Percentiles rank a stretch among this genome's conserved stretches.
phyloP scores from a whole-genome alignment of 2,797 vertebrate species.

The Xenentodon cancila region DNA sequence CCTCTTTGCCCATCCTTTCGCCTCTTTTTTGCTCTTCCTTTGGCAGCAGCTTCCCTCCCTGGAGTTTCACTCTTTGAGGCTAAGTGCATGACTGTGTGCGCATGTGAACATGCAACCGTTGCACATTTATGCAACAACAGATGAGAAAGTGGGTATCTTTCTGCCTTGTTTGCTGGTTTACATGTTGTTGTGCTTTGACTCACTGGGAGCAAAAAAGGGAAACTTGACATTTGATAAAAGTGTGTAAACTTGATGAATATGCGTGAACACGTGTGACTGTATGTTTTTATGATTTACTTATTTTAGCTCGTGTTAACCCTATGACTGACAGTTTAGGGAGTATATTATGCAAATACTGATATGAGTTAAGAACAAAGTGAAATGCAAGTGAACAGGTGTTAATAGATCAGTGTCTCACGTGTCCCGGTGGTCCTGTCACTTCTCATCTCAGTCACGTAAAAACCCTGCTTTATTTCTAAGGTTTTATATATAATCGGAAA shows the following conservation, averaged over 20 bases:
- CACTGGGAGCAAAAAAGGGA: conserved; percentile 9
- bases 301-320: no score
- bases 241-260: not conserved
- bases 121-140: conserved; percentile 25
- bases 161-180: conserved; percentile 14
- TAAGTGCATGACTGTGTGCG: conserved; percentile 1
- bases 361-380: no score
- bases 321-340: no score
- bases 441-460: no score
- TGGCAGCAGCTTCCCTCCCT: conserved; percentile 37
- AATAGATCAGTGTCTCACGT: no score
- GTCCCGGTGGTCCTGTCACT: no score
- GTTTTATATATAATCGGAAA: no score
- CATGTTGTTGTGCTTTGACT: conserved; percentile 7
- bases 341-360: no score
- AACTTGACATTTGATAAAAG: conserved; percentile 18
- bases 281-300: no score
- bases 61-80: conserved; percentile 51
- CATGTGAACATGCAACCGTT: conserved; percentile 13
- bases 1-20: conserved; percentile 40
- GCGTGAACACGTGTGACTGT: no score
- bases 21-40: conserved; percentile 38
- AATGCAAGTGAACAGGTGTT: no score
- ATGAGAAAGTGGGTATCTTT: conserved; percentile 33
- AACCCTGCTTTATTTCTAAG: no score